phyloP scores from a whole-genome alignment of 2,797 vertebrate species.

The Characodon lateralis region DNA sequence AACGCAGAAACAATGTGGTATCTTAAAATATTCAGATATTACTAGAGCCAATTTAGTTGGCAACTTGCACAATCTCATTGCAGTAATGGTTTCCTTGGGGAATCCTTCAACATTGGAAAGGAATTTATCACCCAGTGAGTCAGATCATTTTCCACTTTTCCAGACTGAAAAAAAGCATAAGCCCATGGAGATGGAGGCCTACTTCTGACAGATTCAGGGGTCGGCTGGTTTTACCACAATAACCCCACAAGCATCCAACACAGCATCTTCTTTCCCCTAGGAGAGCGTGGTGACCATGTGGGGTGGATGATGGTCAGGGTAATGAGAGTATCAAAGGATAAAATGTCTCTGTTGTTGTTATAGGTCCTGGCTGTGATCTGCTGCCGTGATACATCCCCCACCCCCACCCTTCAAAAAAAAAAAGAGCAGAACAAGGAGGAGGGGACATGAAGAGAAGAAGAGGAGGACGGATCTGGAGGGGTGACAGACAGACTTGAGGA shows the following conservation, averaged over 20 bases:
- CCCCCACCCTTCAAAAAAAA: constrained; percentile 19
- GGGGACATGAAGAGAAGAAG: not conserved
- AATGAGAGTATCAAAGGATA: constrained; percentile 6
- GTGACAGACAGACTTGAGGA: constrained; percentile 36
- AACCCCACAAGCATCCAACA: not conserved
- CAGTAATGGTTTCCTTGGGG: constrained; percentile 66
- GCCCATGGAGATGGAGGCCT: constrained; percentile 54
- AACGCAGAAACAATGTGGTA: not conserved
- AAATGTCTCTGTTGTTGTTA: constrained; percentile 22
- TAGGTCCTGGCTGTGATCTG: constrained; percentile 20
- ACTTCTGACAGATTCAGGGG: constrained; percentile 55
- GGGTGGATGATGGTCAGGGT: constrained; percentile 30
- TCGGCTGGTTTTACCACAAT: constrained; percentile 21
- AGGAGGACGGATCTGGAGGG: constrained; percentile 23
- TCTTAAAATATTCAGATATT: not conserved
- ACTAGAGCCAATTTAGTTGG: constrained; percentile 13
- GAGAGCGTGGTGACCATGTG: constrained; percentile 38
- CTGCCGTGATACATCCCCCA: constrained; percentile 6
- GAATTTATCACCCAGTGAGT: constrained; percentile 76
- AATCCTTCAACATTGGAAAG: constrained; percentile 71
- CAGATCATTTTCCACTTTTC: constrained; percentile 69
- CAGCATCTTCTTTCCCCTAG: constrained; percentile 11
- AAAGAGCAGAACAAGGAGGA: constrained; percentile 7
- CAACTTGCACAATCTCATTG: constrained; percentile 32
- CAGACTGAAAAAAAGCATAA: constrained; percentile 58